Evolutionary conservation across 2,113 vertebrate species (phyloP), one percentile per base, ranked within the genome.

Genomic region (Petromus typicus): DNA sequence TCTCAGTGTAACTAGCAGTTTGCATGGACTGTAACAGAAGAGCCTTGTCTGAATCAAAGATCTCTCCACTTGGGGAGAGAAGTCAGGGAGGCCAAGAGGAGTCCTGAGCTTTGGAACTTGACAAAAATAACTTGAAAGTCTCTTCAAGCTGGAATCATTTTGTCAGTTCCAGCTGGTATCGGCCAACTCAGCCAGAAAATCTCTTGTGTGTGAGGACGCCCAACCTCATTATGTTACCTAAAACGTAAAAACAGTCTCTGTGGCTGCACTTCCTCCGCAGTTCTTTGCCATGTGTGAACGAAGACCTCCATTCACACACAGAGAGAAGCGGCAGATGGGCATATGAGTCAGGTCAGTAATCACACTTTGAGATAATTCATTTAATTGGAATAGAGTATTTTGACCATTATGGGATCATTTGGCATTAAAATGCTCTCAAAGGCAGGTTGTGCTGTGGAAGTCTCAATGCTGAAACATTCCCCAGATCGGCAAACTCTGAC

Each of bases 351-450:
- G 40, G 40, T 40, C 80, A 85, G 80, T 14, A 51, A 66, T 23
- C 37, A 66, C 27, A 79, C 8, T 66, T 81, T 57, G 37, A 66
- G 82, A 86, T 34, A 76, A 84, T 45, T 11, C 5, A 86, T 34
- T 64, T 63, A 14, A 93, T 9, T 34, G 12, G 71, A 86, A 56
- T n/a, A 88, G 27, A 67, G 30, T 69, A 80, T 66, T 88, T 90
- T 88, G 40, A 79, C 86, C 89, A 63, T 86, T 43, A 67, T 1
- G 8, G 78, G 66, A 30, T 48, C 56, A 88, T 69, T 59, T 88
- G 81, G 34, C 45, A 80, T 57, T 40, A 76, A 87, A 95, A 91
- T 80, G 67, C 48, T 84, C 51, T 89, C 56, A 71, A 30, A 85
- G 61, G 80, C n/a, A 86, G 89, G 95, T 14, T 67, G 64, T 69